These are phyloP conservation scores for Diachrysia chrysitis DNA, from an alignment of 2,888 invertebrate species.

Conservation along the genomic window DNA sequence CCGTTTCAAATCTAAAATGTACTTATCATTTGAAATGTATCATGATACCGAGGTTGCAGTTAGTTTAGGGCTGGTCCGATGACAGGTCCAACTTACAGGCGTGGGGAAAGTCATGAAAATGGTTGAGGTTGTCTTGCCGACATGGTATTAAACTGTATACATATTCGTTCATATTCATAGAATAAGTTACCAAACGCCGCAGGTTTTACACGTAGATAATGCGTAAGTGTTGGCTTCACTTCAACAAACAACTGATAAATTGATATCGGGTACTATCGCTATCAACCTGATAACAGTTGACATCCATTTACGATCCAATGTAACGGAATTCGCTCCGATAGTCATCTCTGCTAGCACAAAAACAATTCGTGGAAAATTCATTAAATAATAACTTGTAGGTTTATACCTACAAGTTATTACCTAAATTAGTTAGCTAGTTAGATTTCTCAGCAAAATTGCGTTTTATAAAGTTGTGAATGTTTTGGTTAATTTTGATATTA, in stretches of 20 bases:
- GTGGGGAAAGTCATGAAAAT: not conserved
- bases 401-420: too few species aligned
- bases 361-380: conserved; percentile 34
- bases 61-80: not conserved
- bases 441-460: too few species aligned
- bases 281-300: conserved; percentile 60
- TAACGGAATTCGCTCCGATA: conserved; percentile 53
- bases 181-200: conserved; percentile 32
- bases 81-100: not conserved
- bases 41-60: not conserved
- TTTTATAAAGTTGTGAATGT: not conserved
- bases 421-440: too few species aligned
- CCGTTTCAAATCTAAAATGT: not conserved
- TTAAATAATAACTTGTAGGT: conserved; percentile 20
- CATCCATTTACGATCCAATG: conserved; percentile 60
- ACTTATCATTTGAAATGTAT: not conserved
- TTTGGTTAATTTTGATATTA: not conserved
- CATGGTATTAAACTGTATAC: not conserved
- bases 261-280: conserved; percentile 60
- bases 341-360: conserved; percentile 53
- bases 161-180: not conserved
- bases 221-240: conserved; percentile 54
- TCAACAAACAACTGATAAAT: conserved; percentile 69
- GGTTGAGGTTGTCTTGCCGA: not conserved
- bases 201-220: conserved; percentile 39